Evolutionary conservation across 2,797 vertebrate species (phyloP).

Genomic region (Poecilia gillii): DNA sequence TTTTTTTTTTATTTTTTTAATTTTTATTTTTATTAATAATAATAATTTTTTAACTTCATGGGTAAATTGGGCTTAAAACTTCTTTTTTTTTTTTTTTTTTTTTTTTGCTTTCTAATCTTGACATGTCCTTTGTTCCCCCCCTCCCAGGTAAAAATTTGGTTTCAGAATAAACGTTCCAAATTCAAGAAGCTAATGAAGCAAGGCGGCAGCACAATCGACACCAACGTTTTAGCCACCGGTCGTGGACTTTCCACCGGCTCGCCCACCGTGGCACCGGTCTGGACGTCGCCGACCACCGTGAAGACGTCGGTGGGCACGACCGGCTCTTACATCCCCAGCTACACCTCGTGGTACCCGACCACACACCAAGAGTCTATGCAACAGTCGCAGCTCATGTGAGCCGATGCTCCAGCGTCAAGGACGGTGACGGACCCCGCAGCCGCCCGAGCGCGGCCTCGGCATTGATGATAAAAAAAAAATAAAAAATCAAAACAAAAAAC

Average conservation of each 20-base stretch:
- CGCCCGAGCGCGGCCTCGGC: conserved; percentile 49
- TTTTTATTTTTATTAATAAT: no score
- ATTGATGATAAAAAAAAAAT: conserved; percentile 66
- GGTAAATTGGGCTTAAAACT: no score
- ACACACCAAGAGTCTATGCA: conserved; percentile 99
- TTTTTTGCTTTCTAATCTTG: not conserved
- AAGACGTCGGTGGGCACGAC: conserved; percentile 89
- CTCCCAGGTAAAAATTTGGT: conserved; percentile 93
- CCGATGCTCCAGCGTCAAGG: conserved; percentile 68
- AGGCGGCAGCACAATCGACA: conserved; percentile 91
- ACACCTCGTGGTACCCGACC: conserved; percentile 97
- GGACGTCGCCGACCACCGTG: conserved; percentile 90
- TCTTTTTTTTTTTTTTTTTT: no score
- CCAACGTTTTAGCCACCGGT: conserved; percentile 88
- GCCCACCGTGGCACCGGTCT: conserved; percentile 91
- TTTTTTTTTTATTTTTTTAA: rapidly evolving
- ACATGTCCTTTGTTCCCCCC: conserved; percentile 7
- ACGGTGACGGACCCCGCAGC: conserved; percentile 52
- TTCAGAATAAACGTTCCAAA: conserved; percentile 95
- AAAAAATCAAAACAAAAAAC: no score
- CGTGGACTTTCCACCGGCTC: conserved; percentile 90
- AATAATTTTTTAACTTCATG: no score
- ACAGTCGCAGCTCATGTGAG: conserved; percentile 98
- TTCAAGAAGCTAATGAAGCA: conserved; percentile 97
- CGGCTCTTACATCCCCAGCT: conserved; percentile 96